Conservation (phyloP, 92 coral and sea anemone genomes). For the Meandrina meandrites region DNA sequence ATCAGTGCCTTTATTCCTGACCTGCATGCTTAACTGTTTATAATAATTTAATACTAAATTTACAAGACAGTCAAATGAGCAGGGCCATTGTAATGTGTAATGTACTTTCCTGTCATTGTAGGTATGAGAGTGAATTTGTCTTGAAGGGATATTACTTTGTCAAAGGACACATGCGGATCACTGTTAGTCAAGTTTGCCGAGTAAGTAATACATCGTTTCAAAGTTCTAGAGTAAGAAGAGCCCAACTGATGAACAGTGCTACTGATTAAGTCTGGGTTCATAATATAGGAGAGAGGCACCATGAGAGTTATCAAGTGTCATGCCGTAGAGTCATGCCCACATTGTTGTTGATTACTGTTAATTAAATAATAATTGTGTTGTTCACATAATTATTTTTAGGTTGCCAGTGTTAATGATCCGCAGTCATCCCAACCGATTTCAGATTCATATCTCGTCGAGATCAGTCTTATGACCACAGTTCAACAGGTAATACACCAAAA, state of each 20-base stretch:
- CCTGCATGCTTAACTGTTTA: too few species aligned
- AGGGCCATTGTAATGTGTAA: not conserved
- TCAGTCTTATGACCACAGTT: conserved; percentile 85
- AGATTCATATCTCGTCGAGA: conserved; percentile 81
- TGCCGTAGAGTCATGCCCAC: too few species aligned
- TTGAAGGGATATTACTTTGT: conserved; percentile 86
- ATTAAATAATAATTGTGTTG: not conserved
- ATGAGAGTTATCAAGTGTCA: not conserved
- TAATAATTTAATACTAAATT: too few species aligned
- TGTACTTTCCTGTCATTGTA: not conserved
- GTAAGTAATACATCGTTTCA: not conserved
- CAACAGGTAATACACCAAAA: conserved; percentile 74
- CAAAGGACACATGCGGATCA: conserved; percentile 89
- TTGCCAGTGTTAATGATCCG: conserved; percentile 59
- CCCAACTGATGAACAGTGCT: not conserved
- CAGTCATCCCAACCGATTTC: conserved; percentile 72
- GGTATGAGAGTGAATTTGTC: conserved; percentile 86
- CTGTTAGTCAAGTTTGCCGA: conserved; percentile 79
- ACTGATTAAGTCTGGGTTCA: not conserved
- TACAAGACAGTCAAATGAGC: not conserved
- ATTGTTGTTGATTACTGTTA: too few species aligned
- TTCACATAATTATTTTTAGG: conserved; percentile 41
- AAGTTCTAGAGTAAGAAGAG: not conserved
- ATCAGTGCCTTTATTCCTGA: too few species aligned
- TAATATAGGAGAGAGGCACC: too few species aligned